phyloP scores from a whole-genome alignment of 2,888 invertebrate species.

The Phortica okadai region DNA sequence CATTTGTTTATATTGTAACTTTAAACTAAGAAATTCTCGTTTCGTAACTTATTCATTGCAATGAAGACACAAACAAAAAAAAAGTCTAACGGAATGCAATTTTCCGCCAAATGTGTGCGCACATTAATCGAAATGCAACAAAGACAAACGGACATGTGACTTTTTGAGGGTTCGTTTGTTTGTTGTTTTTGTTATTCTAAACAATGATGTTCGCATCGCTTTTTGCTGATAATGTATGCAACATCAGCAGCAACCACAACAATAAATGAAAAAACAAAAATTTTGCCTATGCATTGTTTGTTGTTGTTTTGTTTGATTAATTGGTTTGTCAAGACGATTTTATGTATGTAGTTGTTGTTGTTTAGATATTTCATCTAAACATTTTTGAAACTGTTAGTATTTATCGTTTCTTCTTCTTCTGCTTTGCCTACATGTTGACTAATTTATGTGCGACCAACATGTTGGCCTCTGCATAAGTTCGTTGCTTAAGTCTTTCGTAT shows the following conservation, averaged over 20 bases:
- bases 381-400: neutral
- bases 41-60: neutral
- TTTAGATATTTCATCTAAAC: neutral
- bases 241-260: conserved; percentile 26
- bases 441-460: conserved; percentile 18
- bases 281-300: neutral
- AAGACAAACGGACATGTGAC: neutral
- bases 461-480: conserved; percentile 36
- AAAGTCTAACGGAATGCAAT: neutral
- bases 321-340: conserved; percentile 25
- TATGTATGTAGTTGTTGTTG: conserved; percentile 4
- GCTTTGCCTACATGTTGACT: neutral
- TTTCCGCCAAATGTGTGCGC: conserved; percentile 49
- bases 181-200: neutral
- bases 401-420: neutral
- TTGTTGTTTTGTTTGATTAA: conserved; percentile 21
- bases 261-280: conserved; percentile 23
- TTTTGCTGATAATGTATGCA: conserved; percentile 13
- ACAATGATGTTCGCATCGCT: neutral
- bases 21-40: too few species aligned
- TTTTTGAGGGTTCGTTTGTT: neutral
- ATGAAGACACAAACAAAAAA: too few species aligned
- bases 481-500: conserved; percentile 51
- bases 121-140: neutral
- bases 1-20: too few species aligned